Evolutionary conservation across 2,113 vertebrate species (phyloP).

Genomic region (Ictalurus punctatus): DNA sequence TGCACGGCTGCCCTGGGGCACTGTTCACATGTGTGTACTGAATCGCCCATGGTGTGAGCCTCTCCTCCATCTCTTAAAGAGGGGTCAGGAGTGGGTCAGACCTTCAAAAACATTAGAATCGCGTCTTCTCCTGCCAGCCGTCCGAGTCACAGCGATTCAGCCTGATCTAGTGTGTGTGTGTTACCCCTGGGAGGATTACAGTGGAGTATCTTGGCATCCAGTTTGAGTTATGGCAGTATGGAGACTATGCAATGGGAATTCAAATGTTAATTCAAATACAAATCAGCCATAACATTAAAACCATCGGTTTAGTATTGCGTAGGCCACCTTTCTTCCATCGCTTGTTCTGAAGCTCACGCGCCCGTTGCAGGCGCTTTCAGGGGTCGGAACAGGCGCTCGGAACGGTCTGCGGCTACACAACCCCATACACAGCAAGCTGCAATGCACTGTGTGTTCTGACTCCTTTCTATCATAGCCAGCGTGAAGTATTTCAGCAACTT

Average conservation of each 20-base stretch:
- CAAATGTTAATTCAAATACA: background rate
- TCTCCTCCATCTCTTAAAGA: conserved; percentile 30
- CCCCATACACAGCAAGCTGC: too few species aligned
- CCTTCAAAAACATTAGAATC: conserved; percentile 6
- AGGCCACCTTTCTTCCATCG: too few species aligned
- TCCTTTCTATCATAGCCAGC: too few species aligned
- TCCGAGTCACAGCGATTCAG: conserved; percentile 1
- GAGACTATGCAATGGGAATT: background rate
- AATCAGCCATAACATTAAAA: too few species aligned
- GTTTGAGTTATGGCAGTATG: background rate
- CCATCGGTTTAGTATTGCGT: too few species aligned
- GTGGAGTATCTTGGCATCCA: background rate
- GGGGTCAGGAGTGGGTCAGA: conserved; percentile 30
- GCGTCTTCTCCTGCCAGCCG: conserved; percentile 13
- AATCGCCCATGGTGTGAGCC: conserved; percentile 18
- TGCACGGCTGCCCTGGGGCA: background rate
- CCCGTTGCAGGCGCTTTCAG: too few species aligned
- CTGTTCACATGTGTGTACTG: conserved; percentile 24
- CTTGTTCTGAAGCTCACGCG: too few species aligned
- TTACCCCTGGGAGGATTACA: conserved; percentile 10
- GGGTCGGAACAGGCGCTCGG: too few species aligned
- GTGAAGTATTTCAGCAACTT: too few species aligned
- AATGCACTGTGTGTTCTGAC: too few species aligned
- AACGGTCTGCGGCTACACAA: too few species aligned
- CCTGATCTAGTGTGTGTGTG: conserved; percentile 12